Evolutionary conservation across 2,888 invertebrate genomes (phyloP).

Genomic region (Andrena bicolor): DNA sequence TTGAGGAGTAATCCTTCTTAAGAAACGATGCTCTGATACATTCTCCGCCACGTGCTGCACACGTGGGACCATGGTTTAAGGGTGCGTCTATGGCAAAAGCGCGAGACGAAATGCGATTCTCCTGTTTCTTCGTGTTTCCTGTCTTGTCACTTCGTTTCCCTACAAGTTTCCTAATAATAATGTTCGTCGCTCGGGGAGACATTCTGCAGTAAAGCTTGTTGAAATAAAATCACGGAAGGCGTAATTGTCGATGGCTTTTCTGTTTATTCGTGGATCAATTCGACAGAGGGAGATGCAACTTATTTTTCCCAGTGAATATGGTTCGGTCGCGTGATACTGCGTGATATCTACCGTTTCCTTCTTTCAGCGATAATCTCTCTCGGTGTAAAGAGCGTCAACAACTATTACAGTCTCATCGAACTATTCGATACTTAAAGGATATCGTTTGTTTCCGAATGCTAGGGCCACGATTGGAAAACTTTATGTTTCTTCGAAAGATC

Average conservation of each 20-base stretch:
- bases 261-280: background rate
- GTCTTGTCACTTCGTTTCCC: constrained; percentile 4
- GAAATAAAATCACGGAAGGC: constrained; percentile 21
- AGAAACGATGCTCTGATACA: background rate
- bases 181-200: background rate
- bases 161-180: background rate
- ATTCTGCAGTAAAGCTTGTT: background rate
- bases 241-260: background rate
- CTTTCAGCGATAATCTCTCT: background rate
- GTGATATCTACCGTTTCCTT: background rate
- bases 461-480: constrained; percentile 3
- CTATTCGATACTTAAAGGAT: background rate
- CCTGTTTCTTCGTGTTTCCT: background rate
- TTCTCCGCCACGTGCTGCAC: background rate
- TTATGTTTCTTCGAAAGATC: constrained; percentile 6
- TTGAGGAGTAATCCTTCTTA: too few relatives aligned
- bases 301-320: background rate
- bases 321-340: background rate
- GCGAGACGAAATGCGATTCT: constrained; percentile 26
- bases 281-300: background rate
- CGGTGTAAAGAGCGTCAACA: constrained; percentile 3
- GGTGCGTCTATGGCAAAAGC: constrained; percentile 12
- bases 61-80: background rate
- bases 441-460: background rate
- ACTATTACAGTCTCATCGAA: constrained; percentile 15